phyloP scores from a whole-genome alignment of 2,797 vertebrate genomes.

The Amblyraja radiata region DNA sequence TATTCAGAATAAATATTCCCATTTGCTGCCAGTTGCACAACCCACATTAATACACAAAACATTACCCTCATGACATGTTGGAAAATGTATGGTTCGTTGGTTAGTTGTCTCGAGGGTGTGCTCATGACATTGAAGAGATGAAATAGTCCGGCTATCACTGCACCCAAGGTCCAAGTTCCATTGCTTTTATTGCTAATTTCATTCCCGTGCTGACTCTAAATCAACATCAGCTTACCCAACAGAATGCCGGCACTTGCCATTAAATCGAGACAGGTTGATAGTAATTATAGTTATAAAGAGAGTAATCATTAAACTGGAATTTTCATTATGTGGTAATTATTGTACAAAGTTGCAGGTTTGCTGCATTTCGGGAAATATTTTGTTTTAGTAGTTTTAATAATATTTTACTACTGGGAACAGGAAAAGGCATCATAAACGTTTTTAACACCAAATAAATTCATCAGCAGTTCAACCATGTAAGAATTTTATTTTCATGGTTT shows the following conservation, averaged over 20 bases:
- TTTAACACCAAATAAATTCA: neutral
- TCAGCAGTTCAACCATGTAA: neutral
- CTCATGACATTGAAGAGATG: neutral
- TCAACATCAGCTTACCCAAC: neutral
- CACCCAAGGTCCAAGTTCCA: neutral
- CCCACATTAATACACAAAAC: constrained; percentile 21
- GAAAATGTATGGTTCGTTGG: constrained; percentile 23
- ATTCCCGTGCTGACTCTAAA: neutral
- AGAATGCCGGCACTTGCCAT: neutral
- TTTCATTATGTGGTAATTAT: neutral
- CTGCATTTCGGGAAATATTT: neutral
- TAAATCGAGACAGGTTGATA: neutral
- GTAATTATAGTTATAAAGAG: neutral
- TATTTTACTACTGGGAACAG: neutral
- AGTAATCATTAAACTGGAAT: neutral
- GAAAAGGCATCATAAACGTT: neutral
- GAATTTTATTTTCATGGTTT: neutral
- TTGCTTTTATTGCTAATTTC: constrained; percentile 5
- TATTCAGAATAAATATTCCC: neutral
- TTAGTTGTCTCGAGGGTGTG: neutral
- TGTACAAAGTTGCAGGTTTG: neutral
- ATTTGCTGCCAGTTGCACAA: neutral
- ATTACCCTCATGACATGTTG: neutral
- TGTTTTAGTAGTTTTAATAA: neutral
- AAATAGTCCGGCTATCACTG: neutral